Evolutionary conservation across 1,140 invertebrate species (phyloP), one percentile per base, ranked within the genome.

Genomic region (Paramacrobiotus metropolitanus): DNA sequence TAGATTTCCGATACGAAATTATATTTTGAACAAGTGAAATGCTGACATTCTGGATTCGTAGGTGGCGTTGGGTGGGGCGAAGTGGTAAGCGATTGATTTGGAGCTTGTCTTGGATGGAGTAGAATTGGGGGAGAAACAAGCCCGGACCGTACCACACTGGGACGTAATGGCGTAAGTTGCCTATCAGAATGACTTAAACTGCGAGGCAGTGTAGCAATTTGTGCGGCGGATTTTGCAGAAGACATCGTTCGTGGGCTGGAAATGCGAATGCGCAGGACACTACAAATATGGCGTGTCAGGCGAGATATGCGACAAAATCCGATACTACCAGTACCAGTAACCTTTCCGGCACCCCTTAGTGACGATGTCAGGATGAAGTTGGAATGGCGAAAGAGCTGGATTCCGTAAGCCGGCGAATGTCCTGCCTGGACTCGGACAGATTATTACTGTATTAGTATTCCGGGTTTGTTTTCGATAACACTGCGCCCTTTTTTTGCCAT

Each of bases 81-180:
- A 70, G 81, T 80, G 0, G 79, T 82, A 3, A 83, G 83, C 69
- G 81, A 81, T 44, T 80, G 81, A 2, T 83, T 83, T 70, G 81
- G 82, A n/a, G 29, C 67, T 83, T 30, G 70, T 83, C 1, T 68
- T 83, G n/a, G 80, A 83, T 71, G 81, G 81, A 29, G 70, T 73
- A 18, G 63, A 76, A 67, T 77, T 78, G 60, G 76, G 79, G 2
- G 73, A 72, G 29, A 63, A 70, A 24, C 70, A 72, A 62, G 77
- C 78, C 2, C 65, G 68, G 40, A 65, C 65, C 15, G 77, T 83
- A 75, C 67, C 83, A 18, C 67, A 71, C 20, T 83, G 81, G 81
- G 81, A 83, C 74, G 81, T 83, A 82, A 83, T 70, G 81, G 81
- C 62, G 79, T 82, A 34, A 65, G 61, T 21, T 24, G 48, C 15